Base-by-base conservation (phyloP, 2,797 vertebrate species). In the Artibeus jamaicensis region DNA sequence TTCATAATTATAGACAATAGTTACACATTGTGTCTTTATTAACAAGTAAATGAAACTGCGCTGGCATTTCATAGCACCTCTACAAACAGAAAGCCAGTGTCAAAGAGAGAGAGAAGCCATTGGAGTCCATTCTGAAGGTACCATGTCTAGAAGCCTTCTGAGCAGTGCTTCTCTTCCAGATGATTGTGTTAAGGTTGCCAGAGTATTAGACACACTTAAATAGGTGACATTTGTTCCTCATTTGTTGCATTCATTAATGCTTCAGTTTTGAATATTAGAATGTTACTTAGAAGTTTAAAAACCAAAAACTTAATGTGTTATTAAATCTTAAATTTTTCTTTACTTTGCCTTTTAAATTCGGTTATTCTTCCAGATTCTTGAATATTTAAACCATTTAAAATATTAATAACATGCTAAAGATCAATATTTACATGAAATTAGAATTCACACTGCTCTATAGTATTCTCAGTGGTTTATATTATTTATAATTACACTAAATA, bases 371-470 rank as follows among this genome's bases (percentile, higher is more conserved):
- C 50, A 93, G 29, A 44, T 39, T 88, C 46, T 86, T 90, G 32
- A 79, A 86, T 93, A 96, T 90, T 93, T 93, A 97, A 97, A 50
- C 2, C 48, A 92, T 53, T 83, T 96, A 92, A 96, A 92, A 95
- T 91, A 91, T 96, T 93, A 86, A 92, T 84, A 83, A 57, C 50
- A 62, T 85, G 32, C 7, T 3, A 67, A 84, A 73, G 74, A 76
- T 79, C 62, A 89, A 91, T 86, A 86, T 87, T 94, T 95, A 82
- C 32, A 84, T 85, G 94, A 89, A 95, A 37, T 92, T 92, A 42
- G 18, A 91, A 94, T 79, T 94, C 44, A 92, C 2, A 70, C 2
- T 39, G 32, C 8, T 79, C 24, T 62, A 34, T 81, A 77, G 86
- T 78, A 77, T 89, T 67, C 77, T 91, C 37, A 46, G n/a, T 91